Percentiles rank a stretch among this genome's conserved stretches.
Evolutionary conservation across 2,797 vertebrate species (phyloP).

Genomic region (Spondyliosoma cantharus): DNA sequence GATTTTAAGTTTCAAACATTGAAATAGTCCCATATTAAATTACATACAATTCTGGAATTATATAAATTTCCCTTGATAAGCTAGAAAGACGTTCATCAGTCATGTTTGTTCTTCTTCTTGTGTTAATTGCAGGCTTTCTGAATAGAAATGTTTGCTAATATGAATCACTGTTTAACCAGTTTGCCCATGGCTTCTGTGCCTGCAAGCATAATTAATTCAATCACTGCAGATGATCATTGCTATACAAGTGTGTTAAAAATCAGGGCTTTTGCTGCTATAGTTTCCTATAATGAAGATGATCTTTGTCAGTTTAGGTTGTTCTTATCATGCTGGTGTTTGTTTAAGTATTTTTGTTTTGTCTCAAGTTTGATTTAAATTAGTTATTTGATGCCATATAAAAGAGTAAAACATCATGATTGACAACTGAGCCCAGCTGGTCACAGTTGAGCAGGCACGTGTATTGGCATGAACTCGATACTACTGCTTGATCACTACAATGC

Average conservation of each 20-base stretch:
- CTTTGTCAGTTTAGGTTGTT: too few species aligned
- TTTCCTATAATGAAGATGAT: too few species aligned
- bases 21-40: not conserved
- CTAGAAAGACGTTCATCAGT: constrained; percentile 22
- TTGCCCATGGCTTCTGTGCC: constrained; percentile 8
- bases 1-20: not conserved
- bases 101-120: constrained; percentile 9
- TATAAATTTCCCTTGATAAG: constrained; percentile 18
- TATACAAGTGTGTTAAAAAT: not conserved
- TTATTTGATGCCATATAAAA: too few species aligned
- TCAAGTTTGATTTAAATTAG: too few species aligned
- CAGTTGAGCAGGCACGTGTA: too few species aligned
- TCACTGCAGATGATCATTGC: constrained; percentile 12
- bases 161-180: constrained; percentile 31
- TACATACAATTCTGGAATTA: not conserved
- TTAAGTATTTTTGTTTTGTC: too few species aligned
- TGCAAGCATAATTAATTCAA: constrained; percentile 17
- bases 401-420: too few species aligned
- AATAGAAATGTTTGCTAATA: constrained; percentile 28
- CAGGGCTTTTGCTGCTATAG: not conserved
- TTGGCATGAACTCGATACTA: too few species aligned
- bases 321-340: too few species aligned
- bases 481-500: too few species aligned
- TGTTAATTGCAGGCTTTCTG: constrained; percentile 18
- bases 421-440: too few species aligned